Evolutionary conservation across 2,113 vertebrate genomes (phyloP).

Genomic region (human): DNA sequence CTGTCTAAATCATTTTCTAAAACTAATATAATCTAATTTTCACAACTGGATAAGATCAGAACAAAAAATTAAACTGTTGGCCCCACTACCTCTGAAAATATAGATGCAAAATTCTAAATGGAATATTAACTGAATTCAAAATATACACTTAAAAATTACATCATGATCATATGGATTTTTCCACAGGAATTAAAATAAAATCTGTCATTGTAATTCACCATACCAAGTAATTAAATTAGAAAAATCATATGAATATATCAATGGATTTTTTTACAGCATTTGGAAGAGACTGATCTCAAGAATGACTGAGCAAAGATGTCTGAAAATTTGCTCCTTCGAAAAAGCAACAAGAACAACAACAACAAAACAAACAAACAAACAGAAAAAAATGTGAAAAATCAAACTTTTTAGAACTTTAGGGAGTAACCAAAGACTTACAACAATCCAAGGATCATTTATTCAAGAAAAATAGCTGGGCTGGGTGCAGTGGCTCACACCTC

Average conservation of each 20-base stretch:
- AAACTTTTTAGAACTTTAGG: neutral
- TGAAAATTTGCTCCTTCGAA: neutral
- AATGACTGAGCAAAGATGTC: neutral
- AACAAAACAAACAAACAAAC: neutral
- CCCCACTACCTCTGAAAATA: constrained; percentile 26
- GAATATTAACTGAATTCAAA: constrained; percentile 40
- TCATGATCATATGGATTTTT: neutral
- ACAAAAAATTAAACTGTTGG: constrained; percentile 11
- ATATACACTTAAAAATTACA: constrained; percentile 22
- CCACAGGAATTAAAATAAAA: constrained; percentile 30
- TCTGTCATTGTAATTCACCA: neutral
- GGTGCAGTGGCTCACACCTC: too few species aligned
- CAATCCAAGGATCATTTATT: neutral
- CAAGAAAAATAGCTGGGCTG: neutral
- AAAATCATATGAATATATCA: neutral
- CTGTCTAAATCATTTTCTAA: constrained; percentile 47
- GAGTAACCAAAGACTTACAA: neutral
- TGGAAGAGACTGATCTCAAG: neutral
- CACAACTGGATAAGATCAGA: neutral
- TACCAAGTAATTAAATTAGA: neutral
- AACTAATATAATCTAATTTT: constrained; percentile 37
- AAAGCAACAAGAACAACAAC: neutral
- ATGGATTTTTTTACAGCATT: neutral
- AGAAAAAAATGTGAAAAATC: neutral
- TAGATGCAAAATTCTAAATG: constrained; percentile 33